phyloP scores from a whole-genome alignment of 2,797 vertebrate genomes.

The Peromyscus attwateri region DNA sequence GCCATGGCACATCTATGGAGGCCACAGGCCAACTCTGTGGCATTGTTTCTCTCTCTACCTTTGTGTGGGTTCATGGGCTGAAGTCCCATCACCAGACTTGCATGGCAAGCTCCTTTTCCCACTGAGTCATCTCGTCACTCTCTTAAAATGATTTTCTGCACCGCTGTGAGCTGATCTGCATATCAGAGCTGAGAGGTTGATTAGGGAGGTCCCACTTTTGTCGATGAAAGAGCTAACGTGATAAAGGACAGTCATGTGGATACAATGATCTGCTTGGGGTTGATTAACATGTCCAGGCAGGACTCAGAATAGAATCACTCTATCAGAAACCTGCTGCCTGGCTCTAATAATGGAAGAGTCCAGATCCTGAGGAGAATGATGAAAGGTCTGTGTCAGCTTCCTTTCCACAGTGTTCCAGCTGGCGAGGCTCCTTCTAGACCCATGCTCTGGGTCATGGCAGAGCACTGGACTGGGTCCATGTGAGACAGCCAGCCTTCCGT shows the following conservation, averaged over 20 bases:
- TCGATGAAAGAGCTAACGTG: constrained; percentile 4
- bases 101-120: no score
- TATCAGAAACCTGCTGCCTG: not conserved
- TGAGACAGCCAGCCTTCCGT: not conserved
- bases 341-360: not conserved
- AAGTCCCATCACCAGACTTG: no score
- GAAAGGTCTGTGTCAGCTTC: not conserved
- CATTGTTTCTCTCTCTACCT: not conserved
- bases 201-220: not conserved
- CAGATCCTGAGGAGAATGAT: not conserved
- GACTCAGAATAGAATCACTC: not conserved
- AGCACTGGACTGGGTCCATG: accelerated
- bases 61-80: not conserved
- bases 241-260: not conserved
- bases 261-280: not conserved
- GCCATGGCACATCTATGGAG: not conserved
- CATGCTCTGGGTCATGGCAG: not conserved
- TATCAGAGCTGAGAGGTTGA: not conserved
- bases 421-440: not conserved
- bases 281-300: not conserved
- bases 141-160: not conserved
- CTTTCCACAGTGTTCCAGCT: not conserved
- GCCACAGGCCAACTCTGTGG: not conserved
- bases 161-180: constrained; percentile 7
- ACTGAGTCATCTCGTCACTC: not conserved